A percentile compares a stretch with the other conserved stretches of the same genome.
Evolutionary conservation across 2,888 invertebrate species (phyloP).

Genomic region (Mythimna loreyi): DNA sequence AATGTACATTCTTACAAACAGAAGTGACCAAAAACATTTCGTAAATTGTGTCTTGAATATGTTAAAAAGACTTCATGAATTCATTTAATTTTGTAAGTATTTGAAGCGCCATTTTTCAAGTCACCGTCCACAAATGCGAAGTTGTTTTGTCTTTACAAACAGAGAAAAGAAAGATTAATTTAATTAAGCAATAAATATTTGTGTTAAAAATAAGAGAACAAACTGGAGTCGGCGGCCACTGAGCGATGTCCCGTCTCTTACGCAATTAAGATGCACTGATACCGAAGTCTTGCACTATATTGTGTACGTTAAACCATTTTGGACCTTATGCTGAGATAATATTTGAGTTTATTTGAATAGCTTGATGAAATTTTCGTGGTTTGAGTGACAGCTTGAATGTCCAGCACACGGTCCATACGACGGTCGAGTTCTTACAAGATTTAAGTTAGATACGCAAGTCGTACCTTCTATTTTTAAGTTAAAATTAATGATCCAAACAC

Average conservation of each 20-base stretch:
- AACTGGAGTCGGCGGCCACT: conserved; percentile 43
- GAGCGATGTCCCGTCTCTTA: conserved; percentile 60
- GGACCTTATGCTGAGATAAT: conserved; percentile 36
- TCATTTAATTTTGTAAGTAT: conserved; percentile 8
- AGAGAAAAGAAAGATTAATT: conserved; percentile 57
- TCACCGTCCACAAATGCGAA: conserved; percentile 23
- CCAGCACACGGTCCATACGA: neutral
- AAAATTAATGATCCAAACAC: no score
- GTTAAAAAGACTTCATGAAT: conserved; percentile 2
- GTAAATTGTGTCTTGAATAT: conserved; percentile 15
- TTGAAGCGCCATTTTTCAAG: conserved; percentile 9
- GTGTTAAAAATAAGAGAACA: conserved; percentile 57
- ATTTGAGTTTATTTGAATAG: conserved; percentile 40
- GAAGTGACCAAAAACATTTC: conserved; percentile 40
- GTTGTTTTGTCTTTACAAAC: conserved; percentile 38
- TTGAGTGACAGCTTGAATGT: conserved; percentile 56
- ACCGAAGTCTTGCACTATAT: conserved; percentile 57
- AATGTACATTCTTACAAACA: conserved; percentile 47
- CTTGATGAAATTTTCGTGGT: conserved; percentile 39
- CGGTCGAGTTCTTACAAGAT: conserved; percentile 41
- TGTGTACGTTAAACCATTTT: conserved; percentile 39
- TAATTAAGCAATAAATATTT: conserved; percentile 66
- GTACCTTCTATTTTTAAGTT: no score
- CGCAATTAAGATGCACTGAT: conserved; percentile 65
- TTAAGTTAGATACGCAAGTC: no score